These are phyloP conservation scores for Drosophila ochracea DNA, from an alignment of 2,888 invertebrate species.

Conservation along the genomic window DNA sequence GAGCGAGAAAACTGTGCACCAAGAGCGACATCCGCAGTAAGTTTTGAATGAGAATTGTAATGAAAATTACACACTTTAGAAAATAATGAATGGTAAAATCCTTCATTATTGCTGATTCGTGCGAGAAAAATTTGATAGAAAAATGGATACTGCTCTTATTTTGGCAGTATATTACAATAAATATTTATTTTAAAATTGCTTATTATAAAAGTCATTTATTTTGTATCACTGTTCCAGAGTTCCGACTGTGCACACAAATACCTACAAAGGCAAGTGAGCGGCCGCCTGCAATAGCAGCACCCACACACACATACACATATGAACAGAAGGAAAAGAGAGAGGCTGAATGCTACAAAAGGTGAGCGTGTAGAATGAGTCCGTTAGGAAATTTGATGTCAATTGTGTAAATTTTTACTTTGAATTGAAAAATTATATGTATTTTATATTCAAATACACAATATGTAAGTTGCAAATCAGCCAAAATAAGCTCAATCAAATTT, in stretches of 20 bases:
- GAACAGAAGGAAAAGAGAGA: background rate
- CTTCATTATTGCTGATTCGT: background rate
- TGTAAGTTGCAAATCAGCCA: too few species aligned
- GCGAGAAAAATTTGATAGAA: background rate
- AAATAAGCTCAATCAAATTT: background rate
- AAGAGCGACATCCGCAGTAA: constrained; percentile 30
- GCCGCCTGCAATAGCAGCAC: constrained; percentile 37
- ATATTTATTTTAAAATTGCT: background rate
- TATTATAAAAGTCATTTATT: background rate
- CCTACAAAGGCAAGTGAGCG: constrained; percentile 25
- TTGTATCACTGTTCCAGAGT: background rate
- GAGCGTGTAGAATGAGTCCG: constrained; percentile 38
- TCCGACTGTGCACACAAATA: constrained; percentile 32
- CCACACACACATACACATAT: constrained; percentile 40
- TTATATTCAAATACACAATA: background rate
- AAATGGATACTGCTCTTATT: background rate
- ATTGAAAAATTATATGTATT: background rate
- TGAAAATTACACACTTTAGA: constrained; percentile 1
- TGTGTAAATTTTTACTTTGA: background rate
- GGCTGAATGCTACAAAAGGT: constrained; percentile 25
- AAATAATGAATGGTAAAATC: background rate
- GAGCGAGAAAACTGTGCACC: constrained; percentile 10
- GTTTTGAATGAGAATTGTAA: constrained; percentile 8
- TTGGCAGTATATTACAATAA: background rate
- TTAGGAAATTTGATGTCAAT: constrained; percentile 49